Conservation (phyloP, 2,797 vertebrate genomes). For the Chanos chanos region DNA sequence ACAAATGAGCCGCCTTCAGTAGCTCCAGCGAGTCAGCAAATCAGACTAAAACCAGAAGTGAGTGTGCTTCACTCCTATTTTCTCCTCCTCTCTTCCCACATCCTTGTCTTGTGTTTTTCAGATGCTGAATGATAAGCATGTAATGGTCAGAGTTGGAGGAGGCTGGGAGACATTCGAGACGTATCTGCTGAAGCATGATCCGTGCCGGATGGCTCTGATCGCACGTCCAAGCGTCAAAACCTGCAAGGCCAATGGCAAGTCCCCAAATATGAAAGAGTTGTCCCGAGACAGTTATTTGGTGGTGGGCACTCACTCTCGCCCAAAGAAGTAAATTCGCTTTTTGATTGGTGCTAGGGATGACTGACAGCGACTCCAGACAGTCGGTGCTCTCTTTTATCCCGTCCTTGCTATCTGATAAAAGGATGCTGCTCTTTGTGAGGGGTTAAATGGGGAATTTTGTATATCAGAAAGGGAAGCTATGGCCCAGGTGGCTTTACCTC, state of each 20-base stretch:
- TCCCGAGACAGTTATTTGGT: slow-evolving; percentile 92
- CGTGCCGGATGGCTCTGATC: slow-evolving; percentile 81
- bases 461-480: not conserved
- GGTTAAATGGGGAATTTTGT: not conserved
- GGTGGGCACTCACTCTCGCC: slow-evolving; percentile 82
- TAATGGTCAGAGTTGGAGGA: slow-evolving; percentile 95
- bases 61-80: not conserved
- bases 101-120: slow-evolving; percentile 12
- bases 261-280: slow-evolving; percentile 74
- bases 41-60: too few species aligned
- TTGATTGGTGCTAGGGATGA: slow-evolving; percentile 38
- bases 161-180: slow-evolving; percentile 94
- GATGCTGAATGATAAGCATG: slow-evolving; percentile 95
- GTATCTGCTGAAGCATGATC: slow-evolving; percentile 94
- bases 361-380: not conserved
- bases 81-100: slow-evolving; percentile 1
- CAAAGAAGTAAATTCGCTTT: slow-evolving; percentile 68
- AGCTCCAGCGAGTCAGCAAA: too few species aligned
- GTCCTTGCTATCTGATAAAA: not conserved
- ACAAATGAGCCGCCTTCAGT: too few species aligned
- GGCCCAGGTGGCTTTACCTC: slow-evolving; percentile 18
- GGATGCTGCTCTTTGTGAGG: not conserved
- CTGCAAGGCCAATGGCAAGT: slow-evolving; percentile 72
- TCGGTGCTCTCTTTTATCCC: not conserved
- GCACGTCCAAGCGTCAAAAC: slow-evolving; percentile 77